Evolutionary conservation across 2,113 vertebrate genomes (phyloP).

Genomic region (Nyctibius bracteatus): DNA sequence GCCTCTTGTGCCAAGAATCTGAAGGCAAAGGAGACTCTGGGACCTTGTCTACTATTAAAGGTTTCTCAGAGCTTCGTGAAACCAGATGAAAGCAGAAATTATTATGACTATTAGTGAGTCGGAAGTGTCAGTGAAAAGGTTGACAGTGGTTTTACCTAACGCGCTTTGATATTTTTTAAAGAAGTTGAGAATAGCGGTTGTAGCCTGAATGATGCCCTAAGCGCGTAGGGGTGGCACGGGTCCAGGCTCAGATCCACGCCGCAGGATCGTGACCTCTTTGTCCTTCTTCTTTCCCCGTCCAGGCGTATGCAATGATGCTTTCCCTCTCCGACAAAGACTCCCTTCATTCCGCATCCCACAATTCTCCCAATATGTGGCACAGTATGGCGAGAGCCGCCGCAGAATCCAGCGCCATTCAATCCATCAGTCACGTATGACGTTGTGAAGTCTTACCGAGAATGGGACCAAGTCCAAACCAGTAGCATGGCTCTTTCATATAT

Average conservation of each 20-base stretch:
- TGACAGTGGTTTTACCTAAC: constrained; percentile 32
- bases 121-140: not conserved
- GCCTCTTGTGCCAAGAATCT: not conserved
- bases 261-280: not conserved
- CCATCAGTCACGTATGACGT: constrained; percentile 97
- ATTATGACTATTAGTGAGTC: not conserved
- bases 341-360: constrained; percentile 85
- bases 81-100: constrained; percentile 33
- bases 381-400: constrained; percentile 90
- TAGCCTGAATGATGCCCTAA: not conserved
- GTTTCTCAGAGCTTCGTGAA: constrained; percentile 22
- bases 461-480: constrained; percentile 81
- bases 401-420: constrained; percentile 93
- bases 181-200: not conserved
- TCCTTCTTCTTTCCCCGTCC: not conserved
- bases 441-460: constrained; percentile 55
- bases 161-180: not conserved
- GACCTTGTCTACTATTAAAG: constrained; percentile 10
- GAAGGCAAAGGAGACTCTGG: constrained; percentile 5
- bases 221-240: rapidly evolving
- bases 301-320: constrained; percentile 99
- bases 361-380: constrained; percentile 91
- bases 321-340: constrained; percentile 95
- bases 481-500: constrained; percentile 76
- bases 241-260: not conserved